Evolutionary conservation across 92 coral and sea anemone species (phyloP), one percentile per base, ranked within the genome.

Genomic region (Ricordea florida): DNA sequence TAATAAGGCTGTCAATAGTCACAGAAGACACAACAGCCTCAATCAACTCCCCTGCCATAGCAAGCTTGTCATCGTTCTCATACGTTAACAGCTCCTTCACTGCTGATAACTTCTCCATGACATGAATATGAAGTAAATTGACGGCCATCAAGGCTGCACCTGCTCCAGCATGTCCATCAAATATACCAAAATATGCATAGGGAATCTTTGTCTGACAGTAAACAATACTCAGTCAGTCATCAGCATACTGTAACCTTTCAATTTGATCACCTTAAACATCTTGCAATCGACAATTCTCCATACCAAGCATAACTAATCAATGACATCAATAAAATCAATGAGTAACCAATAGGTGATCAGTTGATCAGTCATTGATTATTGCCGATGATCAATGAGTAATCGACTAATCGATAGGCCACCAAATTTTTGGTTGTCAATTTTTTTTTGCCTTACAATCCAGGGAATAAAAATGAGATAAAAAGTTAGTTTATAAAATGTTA

Each of bases 121-220:
- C 70, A 48, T 91, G 96, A 57, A 91, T 78, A 21, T 91, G 97
- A 25, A 94, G 87, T 3, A 87, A 82, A 57, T 89, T 94, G 56
- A 91, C 89, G 47, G 98, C 82, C 89, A 92, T 92, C 28, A 94
- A 62, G n/a, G 90, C 69, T 9, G 98, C 90, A 8, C 98, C 98
- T 32, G 93, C 81, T 3, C 98, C 98, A 15, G 98, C 98, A 41
- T 94, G 98, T 21, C 98, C 98, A 69, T 94, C 98, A 91, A 94
- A 94, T 30, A 94, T 72, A 27, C 98, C 98, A 88, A 88, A 94
- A 87, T 85, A 94, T 41, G 92, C 92, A 70, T 94, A 94, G 10
- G 97, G 98, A 34, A 94, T 92, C 85, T 88, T 94, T 53, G 93
- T 94, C 93, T 88, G 85, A 30, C 34, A 47, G 64, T 31, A 0